Percentiles rank a stretch among this genome's conserved stretches.
phyloP scores from a whole-genome alignment of 2,113 vertebrate species.

The Cebus imitator region DNA sequence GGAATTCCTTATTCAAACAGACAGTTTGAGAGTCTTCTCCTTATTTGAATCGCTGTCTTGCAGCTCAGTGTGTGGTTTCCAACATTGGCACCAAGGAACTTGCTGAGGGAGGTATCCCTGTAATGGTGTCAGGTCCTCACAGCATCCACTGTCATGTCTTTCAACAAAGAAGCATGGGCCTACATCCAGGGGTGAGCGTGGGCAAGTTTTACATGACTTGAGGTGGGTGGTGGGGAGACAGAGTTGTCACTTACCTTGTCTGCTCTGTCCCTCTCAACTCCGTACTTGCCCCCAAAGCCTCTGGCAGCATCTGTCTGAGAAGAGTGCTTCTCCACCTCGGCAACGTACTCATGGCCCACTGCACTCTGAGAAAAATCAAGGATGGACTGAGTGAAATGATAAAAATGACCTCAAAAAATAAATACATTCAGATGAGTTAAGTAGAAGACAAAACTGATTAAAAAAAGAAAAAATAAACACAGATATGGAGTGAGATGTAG shows the following conservation, averaged over 20 bases:
- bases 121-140: not conserved
- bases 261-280: conserved; percentile 92
- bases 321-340: conserved; percentile 91
- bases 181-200: not conserved
- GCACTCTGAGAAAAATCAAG: conserved; percentile 87
- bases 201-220: not conserved
- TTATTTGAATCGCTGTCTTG: not conserved
- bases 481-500: not conserved
- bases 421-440: too few species aligned
- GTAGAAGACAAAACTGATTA: too few species aligned
- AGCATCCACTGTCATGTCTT: not conserved
- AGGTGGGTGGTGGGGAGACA: not conserved
- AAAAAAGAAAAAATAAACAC: not conserved
- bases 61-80: not conserved
- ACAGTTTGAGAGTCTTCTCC: not conserved
- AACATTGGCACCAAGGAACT: not conserved
- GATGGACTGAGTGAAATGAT: rapidly evolving
- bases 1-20: not conserved
- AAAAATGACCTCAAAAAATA: not conserved
- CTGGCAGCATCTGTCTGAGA: conserved; percentile 94
- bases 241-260: conserved; percentile 89
- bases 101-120: not conserved
- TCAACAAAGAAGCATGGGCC: not conserved
- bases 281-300: conserved; percentile 96
- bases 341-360: conserved; percentile 91